Conservation (phyloP, 2,113 vertebrate species). For the Rhinogobius similis region DNA sequence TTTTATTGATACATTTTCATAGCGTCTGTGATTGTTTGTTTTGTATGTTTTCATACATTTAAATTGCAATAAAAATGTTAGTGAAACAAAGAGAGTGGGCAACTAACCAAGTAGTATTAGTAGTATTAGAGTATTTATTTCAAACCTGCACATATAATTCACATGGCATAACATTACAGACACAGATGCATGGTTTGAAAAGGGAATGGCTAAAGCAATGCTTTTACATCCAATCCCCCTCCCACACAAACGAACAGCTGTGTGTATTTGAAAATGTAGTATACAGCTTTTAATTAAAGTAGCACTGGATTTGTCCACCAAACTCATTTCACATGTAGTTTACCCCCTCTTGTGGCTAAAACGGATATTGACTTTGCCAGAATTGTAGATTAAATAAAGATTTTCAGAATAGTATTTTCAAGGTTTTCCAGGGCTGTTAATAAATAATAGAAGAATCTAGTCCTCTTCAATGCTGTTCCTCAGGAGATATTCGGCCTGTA, state of each 20-base stretch:
- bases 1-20: too few relatives aligned
- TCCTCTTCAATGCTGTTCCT: constrained; percentile 31
- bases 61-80: too few relatives aligned
- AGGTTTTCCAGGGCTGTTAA: background rate
- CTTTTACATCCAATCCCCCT: too few relatives aligned
- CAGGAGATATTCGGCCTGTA: constrained; percentile 71
- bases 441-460: background rate
- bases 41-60: too few relatives aligned
- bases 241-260: background rate
- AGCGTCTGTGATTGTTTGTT: too few relatives aligned
- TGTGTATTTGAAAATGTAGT: background rate
- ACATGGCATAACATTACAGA: too few relatives aligned
- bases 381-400: background rate
- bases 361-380: background rate
- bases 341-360: background rate
- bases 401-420: background rate
- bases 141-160: too few relatives aligned
- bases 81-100: too few relatives aligned
- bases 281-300: background rate
- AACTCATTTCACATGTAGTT: background rate
- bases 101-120: background rate
- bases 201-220: too few relatives aligned
- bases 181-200: too few relatives aligned
- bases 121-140: too few relatives aligned
- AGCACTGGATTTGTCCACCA: background rate